A percentile compares a stretch with the other conserved stretches of the same genome.
Conservation (phyloP, 2,113 vertebrate species). For the Muntiacus muntjak region DNA sequence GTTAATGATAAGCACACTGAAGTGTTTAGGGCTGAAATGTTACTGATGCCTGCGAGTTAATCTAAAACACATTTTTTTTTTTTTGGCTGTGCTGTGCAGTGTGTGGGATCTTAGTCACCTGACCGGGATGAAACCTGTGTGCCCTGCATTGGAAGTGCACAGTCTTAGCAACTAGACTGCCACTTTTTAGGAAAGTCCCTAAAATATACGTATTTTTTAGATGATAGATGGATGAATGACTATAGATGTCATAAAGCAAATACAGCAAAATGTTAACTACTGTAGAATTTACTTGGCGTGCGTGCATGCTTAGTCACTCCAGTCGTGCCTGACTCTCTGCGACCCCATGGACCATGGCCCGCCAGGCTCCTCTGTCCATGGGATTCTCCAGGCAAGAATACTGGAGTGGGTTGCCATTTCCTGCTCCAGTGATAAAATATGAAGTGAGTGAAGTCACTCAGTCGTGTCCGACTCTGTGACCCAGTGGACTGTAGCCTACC, state of each 20-base stretch:
- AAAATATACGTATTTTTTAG: neutral
- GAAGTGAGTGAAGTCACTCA: neutral
- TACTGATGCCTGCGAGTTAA: neutral
- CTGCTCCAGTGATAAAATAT: neutral
- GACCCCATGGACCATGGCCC: neutral
- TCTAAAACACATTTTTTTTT: neutral
- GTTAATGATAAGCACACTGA: neutral
- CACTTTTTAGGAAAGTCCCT: neutral
- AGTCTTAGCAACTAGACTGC: neutral
- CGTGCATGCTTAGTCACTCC: neutral
- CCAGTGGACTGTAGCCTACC: neutral
- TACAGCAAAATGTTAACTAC: neutral
- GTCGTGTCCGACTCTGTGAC: accelerated
- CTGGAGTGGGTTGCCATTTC: neutral
- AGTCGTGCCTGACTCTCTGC: neutral
- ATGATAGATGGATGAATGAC: neutral
- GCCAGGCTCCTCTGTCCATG: neutral
- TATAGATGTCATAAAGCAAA: neutral
- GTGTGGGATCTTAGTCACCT: neutral
- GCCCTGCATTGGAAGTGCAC: neutral
- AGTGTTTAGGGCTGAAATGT: neutral
- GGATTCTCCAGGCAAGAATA: neutral
- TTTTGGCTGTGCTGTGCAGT: neutral
- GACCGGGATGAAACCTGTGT: neutral
- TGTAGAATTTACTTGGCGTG: neutral